Evolutionary conservation across 2,888 invertebrate genomes (phyloP), one percentile per base, ranked within the genome.

Genomic region (Melangyna quadrimaculata): DNA sequence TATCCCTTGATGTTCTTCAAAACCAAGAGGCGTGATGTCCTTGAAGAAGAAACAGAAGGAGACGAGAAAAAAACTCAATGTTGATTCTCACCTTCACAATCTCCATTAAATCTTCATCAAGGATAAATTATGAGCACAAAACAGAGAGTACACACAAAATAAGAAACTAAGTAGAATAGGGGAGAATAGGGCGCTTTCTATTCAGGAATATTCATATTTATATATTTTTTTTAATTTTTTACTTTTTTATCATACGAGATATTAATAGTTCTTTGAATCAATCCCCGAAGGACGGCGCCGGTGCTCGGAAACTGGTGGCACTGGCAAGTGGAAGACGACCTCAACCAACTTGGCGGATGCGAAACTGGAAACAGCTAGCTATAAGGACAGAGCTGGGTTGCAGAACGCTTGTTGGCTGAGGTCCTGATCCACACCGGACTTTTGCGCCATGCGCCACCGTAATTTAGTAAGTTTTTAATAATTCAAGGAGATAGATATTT

Each of bases 101-200:
- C 80, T 86, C 77, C 86, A 86, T 86, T 86, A 86, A 86, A 86
- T 86, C 81, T 73, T 86, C 81, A 86, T 86, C 86, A 86, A 65
- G 69, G 77, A 81, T 86, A 70, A 86, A 86, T 81, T 86, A 86
- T 80, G 80, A 86, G 81, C 43, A 32, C 24, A 69, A 84, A 77
- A 77, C 35, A 37, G 63, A 37, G 63, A 29, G 12, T 1, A 51
- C 43, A 43, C 9, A n/a, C 37, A 57, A 48, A 29, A 77, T 40
- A 57, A 53, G 22, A 77, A 71, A 75, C 48, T 43, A 43, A 63
- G 29, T 7, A 63, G 35, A 78, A 65, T 78, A 63, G 35, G 40
- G 32, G 32, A 59, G 37, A 22, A 59, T 59, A 37, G 59, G 57
- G 37, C 37, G 10, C 3, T 6, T 6, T n/a, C 1, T 0, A 14